These are phyloP conservation scores for Coilia nasus DNA, from an alignment of 2,797 vertebrate species.

Conservation along the genomic window DNA sequence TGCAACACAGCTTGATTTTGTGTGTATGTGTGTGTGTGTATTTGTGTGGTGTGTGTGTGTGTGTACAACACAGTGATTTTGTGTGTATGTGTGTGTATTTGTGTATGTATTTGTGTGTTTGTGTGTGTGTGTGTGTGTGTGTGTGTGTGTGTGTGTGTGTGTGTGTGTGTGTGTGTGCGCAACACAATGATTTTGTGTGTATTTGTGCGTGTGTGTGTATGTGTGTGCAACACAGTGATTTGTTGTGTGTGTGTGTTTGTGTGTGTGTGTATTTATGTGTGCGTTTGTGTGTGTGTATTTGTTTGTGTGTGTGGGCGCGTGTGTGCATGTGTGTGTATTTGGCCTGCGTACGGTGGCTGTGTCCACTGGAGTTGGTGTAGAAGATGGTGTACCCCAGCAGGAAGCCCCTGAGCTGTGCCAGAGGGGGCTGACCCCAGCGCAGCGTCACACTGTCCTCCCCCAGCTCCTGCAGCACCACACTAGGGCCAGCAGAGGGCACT, in stretches of 20 bases:
- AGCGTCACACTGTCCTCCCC: slow-evolving; percentile 54
- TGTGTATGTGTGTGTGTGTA: too few relatives aligned
- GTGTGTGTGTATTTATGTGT: too few relatives aligned
- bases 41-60: too few relatives aligned
- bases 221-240: too few relatives aligned
- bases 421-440: slow-evolving; percentile 66
- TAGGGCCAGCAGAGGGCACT: slow-evolving; percentile 73
- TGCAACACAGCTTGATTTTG: too few relatives aligned
- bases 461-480: slow-evolving; percentile 50
- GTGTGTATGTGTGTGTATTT: too few relatives aligned
- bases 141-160: not conserved
- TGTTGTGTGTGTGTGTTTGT: not conserved
- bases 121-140: not conserved
- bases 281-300: too few relatives aligned
- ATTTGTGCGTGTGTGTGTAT: not conserved
- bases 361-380: slow-evolving; percentile 51
- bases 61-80: too few relatives aligned
- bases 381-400: slow-evolving; percentile 67
- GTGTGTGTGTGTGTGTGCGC: not conserved
- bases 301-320: too few relatives aligned
- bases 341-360: slow-evolving; percentile 55
- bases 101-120: too few relatives aligned
- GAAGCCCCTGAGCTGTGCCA: slow-evolving; percentile 68
- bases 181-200: too few relatives aligned
- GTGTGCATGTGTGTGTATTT: too few relatives aligned